phyloP scores from a whole-genome alignment of 2,888 invertebrate species.

The Drosophila neotestacea region DNA sequence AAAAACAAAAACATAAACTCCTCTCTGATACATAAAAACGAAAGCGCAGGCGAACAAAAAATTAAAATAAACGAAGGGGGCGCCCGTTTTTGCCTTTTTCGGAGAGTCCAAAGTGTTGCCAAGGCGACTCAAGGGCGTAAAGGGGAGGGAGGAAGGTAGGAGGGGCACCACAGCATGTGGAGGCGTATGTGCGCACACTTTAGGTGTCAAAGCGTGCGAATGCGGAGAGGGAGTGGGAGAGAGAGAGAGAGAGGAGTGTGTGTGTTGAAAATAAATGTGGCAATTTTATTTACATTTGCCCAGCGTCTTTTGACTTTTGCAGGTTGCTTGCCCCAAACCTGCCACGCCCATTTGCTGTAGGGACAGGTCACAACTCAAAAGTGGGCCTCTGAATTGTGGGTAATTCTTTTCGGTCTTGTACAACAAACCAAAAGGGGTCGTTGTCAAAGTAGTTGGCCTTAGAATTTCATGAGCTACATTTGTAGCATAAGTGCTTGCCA shows the following conservation, averaged over 20 bases:
- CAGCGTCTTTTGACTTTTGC: conserved; percentile 53
- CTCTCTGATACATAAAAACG: conserved; percentile 65
- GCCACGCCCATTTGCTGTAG: conserved; percentile 9
- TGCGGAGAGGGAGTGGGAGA: neutral
- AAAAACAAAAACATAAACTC: conserved; percentile 28
- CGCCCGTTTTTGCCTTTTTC: conserved; percentile 14
- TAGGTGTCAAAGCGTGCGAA: conserved; percentile 76
- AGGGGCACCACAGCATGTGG: conserved; percentile 25
- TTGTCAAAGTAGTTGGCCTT: conserved; percentile 33
- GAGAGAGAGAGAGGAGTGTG: conserved; percentile 4
- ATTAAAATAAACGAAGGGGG: conserved; percentile 77
- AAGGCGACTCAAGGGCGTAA: conserved; percentile 47
- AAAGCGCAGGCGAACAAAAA: conserved; percentile 78
- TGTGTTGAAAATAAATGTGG: conserved; percentile 65
- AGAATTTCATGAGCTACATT: conserved; percentile 19
- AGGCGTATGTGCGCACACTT: conserved; percentile 77
- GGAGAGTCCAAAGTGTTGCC: conserved; percentile 43
- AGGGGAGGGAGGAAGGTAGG: neutral
- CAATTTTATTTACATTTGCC: conserved; percentile 75
- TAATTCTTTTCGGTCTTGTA: conserved; percentile 43
- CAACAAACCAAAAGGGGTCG: conserved; percentile 4
- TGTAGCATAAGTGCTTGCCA: conserved; percentile 1
- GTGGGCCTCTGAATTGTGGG: conserved; percentile 63
- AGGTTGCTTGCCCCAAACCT: conserved; percentile 31
- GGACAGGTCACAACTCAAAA: conserved; percentile 40